Evolutionary conservation across 2,888 invertebrate genomes (phyloP), one percentile per base, ranked within the genome.

Genomic region (Tuberolachnus salignus): DNA sequence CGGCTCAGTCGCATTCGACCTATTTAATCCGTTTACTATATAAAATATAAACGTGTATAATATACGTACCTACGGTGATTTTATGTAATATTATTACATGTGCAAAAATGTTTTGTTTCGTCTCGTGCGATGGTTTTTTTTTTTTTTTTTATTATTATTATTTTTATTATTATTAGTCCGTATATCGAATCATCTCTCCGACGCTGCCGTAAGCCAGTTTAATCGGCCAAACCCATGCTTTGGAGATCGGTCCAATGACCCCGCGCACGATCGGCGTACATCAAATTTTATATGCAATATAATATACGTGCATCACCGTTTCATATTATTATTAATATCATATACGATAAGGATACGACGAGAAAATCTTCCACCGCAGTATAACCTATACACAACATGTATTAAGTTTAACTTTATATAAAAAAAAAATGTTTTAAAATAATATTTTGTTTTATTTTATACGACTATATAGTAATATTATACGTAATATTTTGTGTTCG

Each of bases 161-260:
- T 44, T 26, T 71, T 71, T 49, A 51, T 42, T 16, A 51, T 19
- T 14, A 21, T 51, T 42, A 49, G 3, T 9, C 57, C 57, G 57
- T 73, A 51, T 63, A 51, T 63, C 73, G 42, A 23, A 73, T 73
- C 42, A 64, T 73, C 42, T 73, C n/a, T 63, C n/a, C 34, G 23
- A 49, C 42, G 61, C 42, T 19, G 49, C 61, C 51, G 21, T 51
- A 51, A 63, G 51, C 61, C 21, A 72, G 72, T 34, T 71, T 71
- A 57, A 57, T 71, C 70, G 57, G 57, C 42, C 51, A 42, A 51
- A 73, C 42, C 51, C 34, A 49, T 63, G 51, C 21, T 49, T 13
- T 34, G 46, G 14, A 21, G 21, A 63, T 1, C 8, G 73, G 63
- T 63, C 61, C 63, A 73, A 64, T 73, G 73, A 73, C 73, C 73